Conservation (phyloP, 2,113 vertebrate genomes). For the Coryphaenoides rupestris region DNA sequence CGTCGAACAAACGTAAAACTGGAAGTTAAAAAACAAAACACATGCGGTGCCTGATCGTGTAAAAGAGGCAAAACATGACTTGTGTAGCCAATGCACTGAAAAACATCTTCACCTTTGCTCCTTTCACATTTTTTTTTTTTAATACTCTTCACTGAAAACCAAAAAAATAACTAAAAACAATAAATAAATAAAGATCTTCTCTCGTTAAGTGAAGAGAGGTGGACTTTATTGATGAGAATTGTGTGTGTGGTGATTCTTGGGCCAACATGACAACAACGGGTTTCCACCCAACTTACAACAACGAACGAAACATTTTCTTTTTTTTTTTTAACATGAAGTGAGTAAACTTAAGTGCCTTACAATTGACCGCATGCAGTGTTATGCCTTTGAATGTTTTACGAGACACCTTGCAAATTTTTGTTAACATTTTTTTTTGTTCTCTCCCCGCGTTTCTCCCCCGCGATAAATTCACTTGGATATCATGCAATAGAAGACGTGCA, state of each 20-base stretch:
- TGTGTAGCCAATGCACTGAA: constrained; percentile 62
- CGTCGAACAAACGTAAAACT: background rate
- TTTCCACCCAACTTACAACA: constrained; percentile 67
- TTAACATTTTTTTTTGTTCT: constrained; percentile 44
- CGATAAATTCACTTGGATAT: constrained; percentile 76
- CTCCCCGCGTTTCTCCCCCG: constrained; percentile 44
- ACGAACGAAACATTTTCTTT: constrained; percentile 30
- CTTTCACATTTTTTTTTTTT: constrained; percentile 64
- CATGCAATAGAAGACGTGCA: constrained; percentile 83
- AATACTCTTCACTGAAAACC: constrained; percentile 60
- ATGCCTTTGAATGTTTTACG: constrained; percentile 67
- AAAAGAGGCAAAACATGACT: constrained; percentile 48
- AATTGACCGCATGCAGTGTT: constrained; percentile 73
- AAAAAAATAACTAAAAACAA: constrained; percentile 20
- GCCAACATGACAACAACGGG: constrained; percentile 72
- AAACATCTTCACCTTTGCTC: constrained; percentile 71
- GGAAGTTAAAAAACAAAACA: constrained; percentile 22
- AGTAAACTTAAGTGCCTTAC: constrained; percentile 70
- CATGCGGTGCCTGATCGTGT: constrained; percentile 42
- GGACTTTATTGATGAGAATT: constrained; percentile 43
- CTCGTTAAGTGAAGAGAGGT: constrained; percentile 42
- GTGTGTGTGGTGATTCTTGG: constrained; percentile 53
- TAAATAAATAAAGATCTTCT: constrained; percentile 36
- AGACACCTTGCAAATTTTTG: constrained; percentile 63
- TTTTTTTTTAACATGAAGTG: constrained; percentile 59